Conservation (phyloP, 2,113 vertebrate genomes). For the Catharus fuscescens region DNA sequence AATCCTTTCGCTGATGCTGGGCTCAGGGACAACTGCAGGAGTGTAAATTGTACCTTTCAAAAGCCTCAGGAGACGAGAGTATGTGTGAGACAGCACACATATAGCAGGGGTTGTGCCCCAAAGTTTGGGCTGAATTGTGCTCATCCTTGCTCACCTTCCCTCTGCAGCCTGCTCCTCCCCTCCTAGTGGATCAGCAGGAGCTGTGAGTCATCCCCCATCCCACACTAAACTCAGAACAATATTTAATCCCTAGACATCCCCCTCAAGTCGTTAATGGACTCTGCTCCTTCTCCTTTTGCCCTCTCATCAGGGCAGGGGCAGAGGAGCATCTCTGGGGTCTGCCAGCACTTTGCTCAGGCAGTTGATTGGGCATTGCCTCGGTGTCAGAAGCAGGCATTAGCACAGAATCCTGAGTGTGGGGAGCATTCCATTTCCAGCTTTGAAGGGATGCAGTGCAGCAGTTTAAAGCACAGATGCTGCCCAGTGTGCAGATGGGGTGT, state of each 20-base stretch:
- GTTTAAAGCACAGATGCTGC: background rate
- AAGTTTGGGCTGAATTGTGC: background rate
- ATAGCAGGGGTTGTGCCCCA: background rate
- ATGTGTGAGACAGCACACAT: background rate
- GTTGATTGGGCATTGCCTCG: background rate
- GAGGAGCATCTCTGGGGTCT: background rate
- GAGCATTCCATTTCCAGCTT: background rate
- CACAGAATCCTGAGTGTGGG: background rate
- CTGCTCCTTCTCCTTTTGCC: conserved; percentile 39
- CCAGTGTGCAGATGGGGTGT: background rate
- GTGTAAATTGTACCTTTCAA: background rate
- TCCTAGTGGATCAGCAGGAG: conserved; percentile 19
- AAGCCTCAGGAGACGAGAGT: background rate
- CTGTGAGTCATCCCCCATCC: conserved; percentile 24
- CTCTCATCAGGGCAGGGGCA: conserved; percentile 8
- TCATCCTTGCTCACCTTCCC: background rate
- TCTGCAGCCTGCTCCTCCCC: background rate
- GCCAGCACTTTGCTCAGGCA: background rate
- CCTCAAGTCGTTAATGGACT: conserved; percentile 41
- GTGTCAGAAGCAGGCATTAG: background rate
- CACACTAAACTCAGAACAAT: conserved; percentile 25
- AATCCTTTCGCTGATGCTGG: background rate
- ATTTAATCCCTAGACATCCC: conserved; percentile 49
- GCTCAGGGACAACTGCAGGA: background rate
- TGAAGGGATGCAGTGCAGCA: background rate